Evolutionary conservation across 2,113 vertebrate genomes (phyloP), one percentile per base, ranked within the genome.

Genomic region (Scophthalmus maximus): DNA sequence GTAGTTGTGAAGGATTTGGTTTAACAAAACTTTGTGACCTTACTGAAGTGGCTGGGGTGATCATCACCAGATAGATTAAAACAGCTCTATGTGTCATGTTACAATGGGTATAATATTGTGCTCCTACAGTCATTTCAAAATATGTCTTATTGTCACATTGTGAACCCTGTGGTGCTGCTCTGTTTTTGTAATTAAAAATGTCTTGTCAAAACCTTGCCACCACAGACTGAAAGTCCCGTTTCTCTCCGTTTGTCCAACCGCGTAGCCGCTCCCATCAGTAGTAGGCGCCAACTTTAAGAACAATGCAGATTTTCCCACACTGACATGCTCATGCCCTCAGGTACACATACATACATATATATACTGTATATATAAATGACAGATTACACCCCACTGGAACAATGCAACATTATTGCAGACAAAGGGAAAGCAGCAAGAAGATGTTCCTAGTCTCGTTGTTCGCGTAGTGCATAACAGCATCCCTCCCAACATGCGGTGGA

Each of bases 401-500:
- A 49, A 32, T 57, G 27, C 55, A 29, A 50, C 46, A 30, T 30
- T 42, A 49, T 49, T 29, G 32, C 56, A 22, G n/a, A 64, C 46
- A 56, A 78, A 77, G 36, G 52, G 26, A 67, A 73, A 25, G 34
- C 55, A 62, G 61, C 64, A 63, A 36, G 20, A 69, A 64, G 29
- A 66, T 60, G 70, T 32, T 72, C 46, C 34, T 46, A n/a, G 55
- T 65, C 26, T 38, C 9, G 72, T 55, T 76, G 73, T 83, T 69
- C 70, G 59, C 20, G 6, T 38, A 60, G 86, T 23, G 18, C 46
- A 29, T 44, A 80, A 58, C 68, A 49, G 73, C 82, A 56, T 74
- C 70, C 15, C 59, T 71, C 55, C 60, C 58, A 53, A 87, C 62
- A 36, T 69, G 73, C 34, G 6, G 26, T 57, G 87, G 90, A 91